Evolutionary conservation across 2,888 invertebrate species (phyloP).

Genomic region (Hypomecis atomaria): DNA sequence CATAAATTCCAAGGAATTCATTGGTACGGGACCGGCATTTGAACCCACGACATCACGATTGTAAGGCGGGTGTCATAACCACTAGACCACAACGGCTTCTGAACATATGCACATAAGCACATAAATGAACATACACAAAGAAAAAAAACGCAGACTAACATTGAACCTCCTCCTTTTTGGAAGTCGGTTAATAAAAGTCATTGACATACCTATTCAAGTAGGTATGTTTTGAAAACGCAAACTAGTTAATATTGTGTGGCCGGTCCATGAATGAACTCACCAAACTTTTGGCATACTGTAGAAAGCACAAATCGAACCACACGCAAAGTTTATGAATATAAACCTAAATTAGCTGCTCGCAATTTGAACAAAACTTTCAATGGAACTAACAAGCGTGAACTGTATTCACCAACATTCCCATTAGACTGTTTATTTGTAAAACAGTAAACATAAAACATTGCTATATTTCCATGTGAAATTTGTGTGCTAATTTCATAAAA

Average conservation of each 20-base stretch:
- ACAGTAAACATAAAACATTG: slow-evolving; percentile 30
- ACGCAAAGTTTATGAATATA: slow-evolving; percentile 30
- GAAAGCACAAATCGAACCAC: slow-evolving; percentile 31
- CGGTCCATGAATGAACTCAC: slow-evolving; percentile 9
- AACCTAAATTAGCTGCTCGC: slow-evolving; percentile 29
- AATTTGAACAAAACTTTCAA: slow-evolving; percentile 33
- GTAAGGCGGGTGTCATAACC: too few relatives aligned
- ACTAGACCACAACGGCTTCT: too few relatives aligned
- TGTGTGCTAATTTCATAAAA: slow-evolving; percentile 34
- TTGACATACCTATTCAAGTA: background rate
- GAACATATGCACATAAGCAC: too few relatives aligned
- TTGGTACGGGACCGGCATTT: too few relatives aligned
- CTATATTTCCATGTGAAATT: slow-evolving; percentile 26
- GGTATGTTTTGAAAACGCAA: background rate
- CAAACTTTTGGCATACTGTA: slow-evolving; percentile 20
- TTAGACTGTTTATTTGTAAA: slow-evolving; percentile 32
- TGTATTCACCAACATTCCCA: slow-evolving; percentile 34
- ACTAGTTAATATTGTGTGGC: background rate
- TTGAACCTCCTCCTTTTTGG: too few relatives aligned
- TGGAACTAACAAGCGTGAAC: slow-evolving; percentile 31
- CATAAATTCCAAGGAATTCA: too few relatives aligned
- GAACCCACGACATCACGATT: too few relatives aligned
- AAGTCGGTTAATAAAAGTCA: too few relatives aligned
- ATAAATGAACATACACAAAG: too few relatives aligned
- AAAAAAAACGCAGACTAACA: too few relatives aligned